These are phyloP conservation scores for Lymantria monacha DNA, from an alignment of 2,888 invertebrate species.

Conservation along the genomic window DNA sequence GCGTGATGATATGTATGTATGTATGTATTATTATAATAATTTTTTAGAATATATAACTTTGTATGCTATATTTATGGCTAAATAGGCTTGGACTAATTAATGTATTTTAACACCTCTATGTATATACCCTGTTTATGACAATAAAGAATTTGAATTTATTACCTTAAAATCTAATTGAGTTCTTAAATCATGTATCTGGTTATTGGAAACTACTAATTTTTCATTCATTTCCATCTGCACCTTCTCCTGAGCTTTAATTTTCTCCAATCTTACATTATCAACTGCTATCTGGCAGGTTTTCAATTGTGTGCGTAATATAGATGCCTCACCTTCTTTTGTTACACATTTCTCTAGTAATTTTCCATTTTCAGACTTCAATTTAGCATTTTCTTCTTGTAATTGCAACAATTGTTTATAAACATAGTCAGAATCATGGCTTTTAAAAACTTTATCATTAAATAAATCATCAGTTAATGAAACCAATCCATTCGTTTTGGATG, in stretches of 20 bases:
- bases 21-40: no score
- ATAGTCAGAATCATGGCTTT: slow-evolving; percentile 53
- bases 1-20: no score
- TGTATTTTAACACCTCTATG: no score
- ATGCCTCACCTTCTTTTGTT: slow-evolving; percentile 81
- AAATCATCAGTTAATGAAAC: background rate
- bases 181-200: slow-evolving; percentile 67
- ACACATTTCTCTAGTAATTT: slow-evolving; percentile 74
- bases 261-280: slow-evolving; percentile 69
- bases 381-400: slow-evolving; percentile 66
- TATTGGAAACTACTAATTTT: slow-evolving; percentile 62
- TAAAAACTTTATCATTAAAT: slow-evolving; percentile 54
- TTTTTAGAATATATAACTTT: no score
- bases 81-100: no score
- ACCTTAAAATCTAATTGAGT: slow-evolving; percentile 83
- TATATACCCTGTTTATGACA: no score
- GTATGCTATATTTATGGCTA: no score
- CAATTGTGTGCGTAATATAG: slow-evolving; percentile 79
- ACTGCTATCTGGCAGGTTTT: slow-evolving; percentile 68
- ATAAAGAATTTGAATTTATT: no score
- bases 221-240: slow-evolving; percentile 77
- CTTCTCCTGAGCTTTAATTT: slow-evolving; percentile 68
- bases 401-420: slow-evolving; percentile 60
- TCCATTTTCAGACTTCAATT: slow-evolving; percentile 69
- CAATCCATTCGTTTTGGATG: slow-evolving; percentile 27